These are phyloP conservation scores for Brachyistius frenatus DNA, from an alignment of 2,113 vertebrate genomes.

Conservation along the genomic window DNA sequence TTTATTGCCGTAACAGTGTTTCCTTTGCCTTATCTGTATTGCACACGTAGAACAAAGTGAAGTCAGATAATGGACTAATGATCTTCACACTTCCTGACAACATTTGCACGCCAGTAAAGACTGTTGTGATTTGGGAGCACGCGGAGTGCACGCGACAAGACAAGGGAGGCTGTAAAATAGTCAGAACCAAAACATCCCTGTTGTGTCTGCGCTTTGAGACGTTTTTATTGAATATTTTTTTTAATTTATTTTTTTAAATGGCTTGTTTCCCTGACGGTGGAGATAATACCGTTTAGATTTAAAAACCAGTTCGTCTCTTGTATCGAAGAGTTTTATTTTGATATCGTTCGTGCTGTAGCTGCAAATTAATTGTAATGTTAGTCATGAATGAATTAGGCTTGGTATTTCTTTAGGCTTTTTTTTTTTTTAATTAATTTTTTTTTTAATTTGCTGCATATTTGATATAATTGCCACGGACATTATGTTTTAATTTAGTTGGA, in stretches of 20 bases:
- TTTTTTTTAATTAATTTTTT: no score
- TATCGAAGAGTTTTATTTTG: neutral
- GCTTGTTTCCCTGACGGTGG: no score
- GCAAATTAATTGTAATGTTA: neutral
- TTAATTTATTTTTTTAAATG: neutral
- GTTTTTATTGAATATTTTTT: neutral
- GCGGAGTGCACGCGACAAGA: slow-evolving; percentile 67
- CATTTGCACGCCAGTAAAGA: slow-evolving; percentile 9
- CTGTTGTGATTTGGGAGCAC: slow-evolving; percentile 59
- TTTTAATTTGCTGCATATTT: neutral
- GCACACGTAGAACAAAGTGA: slow-evolving; percentile 20
- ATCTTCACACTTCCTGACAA: slow-evolving; percentile 66
- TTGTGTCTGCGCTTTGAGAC: slow-evolving; percentile 40
- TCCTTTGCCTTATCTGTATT: neutral
- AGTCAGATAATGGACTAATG: slow-evolving; percentile 48
- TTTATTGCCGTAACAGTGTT: neutral
- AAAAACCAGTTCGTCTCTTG: neutral
- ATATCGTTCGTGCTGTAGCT: neutral
- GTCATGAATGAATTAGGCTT: no score
- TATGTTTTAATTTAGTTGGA: neutral
- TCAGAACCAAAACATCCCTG: slow-evolving; percentile 44
- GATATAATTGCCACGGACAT: neutral
- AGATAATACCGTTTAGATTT: slow-evolving; percentile 4
- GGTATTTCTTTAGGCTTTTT: no score
- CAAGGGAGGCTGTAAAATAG: slow-evolving; percentile 29